These are phyloP conservation scores for Conchocele bisecta DNA, from an alignment of 2,888 invertebrate species.

Conservation along the genomic window DNA sequence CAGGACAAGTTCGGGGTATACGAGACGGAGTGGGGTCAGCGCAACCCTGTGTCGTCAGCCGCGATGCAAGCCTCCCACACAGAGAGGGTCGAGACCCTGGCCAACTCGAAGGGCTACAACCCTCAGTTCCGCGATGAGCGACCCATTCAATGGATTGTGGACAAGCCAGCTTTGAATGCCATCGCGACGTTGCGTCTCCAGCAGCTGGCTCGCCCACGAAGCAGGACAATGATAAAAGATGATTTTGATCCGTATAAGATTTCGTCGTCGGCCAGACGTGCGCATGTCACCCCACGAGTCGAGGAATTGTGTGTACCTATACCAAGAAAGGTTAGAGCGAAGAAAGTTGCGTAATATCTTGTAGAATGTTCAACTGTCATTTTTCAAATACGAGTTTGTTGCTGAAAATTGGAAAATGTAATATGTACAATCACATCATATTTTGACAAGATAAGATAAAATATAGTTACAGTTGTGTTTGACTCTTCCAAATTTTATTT, in stretches of 20 bases:
- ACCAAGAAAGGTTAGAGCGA: constrained; percentile 72
- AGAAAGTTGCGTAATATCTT: constrained; percentile 52
- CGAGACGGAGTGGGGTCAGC: constrained; percentile 67
- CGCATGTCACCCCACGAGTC: constrained; percentile 72
- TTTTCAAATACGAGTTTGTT: too few species aligned
- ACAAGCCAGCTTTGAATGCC: constrained; percentile 71
- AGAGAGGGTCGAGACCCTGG: constrained; percentile 69
- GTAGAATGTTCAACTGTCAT: too few species aligned
- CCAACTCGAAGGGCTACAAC: constrained; percentile 69
- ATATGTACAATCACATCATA: too few species aligned
- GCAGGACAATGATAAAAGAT: constrained; percentile 76
- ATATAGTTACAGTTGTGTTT: too few species aligned
- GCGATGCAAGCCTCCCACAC: constrained; percentile 66
- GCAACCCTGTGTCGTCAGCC: constrained; percentile 55
- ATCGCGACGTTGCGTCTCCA: constrained; percentile 74
- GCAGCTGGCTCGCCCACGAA: constrained; percentile 76
- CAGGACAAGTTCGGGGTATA: constrained; percentile 61
- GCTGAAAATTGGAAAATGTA: too few species aligned
- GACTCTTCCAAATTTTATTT: too few species aligned
- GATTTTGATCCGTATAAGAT: constrained; percentile 80
- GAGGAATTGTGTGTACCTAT: constrained; percentile 74
- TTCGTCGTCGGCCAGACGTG: constrained; percentile 65
- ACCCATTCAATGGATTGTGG: constrained; percentile 72
- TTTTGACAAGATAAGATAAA: too few species aligned
- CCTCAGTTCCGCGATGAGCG: constrained; percentile 66